Evolutionary conservation across 2,888 invertebrate species (phyloP).

Genomic region (Caenorhabditis plicata): DNA sequence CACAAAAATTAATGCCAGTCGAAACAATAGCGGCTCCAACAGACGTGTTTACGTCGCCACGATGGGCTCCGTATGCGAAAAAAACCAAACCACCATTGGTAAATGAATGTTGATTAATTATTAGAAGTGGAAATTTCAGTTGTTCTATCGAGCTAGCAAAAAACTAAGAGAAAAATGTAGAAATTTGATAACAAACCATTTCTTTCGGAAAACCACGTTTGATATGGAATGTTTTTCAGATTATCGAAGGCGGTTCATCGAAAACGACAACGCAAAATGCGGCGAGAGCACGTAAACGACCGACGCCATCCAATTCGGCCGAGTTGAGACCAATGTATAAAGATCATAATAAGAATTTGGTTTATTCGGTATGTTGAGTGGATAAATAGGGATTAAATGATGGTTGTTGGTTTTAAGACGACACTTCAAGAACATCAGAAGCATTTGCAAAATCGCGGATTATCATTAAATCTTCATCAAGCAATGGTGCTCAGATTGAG

Average conservation of each 20-base stretch:
- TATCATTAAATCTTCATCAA: conserved; percentile 45
- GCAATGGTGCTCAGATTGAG: conserved; percentile 47
- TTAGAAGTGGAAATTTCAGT: conserved; percentile 13
- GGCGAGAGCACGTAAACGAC: conserved; percentile 12
- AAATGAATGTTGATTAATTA: conserved; percentile 3
- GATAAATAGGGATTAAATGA: conserved; percentile 9
- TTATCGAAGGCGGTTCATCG: conserved; percentile 22
- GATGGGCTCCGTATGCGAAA: too few relatives aligned
- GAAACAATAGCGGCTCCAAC: too few relatives aligned
- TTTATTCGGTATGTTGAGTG: conserved; percentile 41
- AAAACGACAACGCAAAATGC: not conserved
- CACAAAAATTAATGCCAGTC: too few relatives aligned
- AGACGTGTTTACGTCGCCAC: too few relatives aligned
- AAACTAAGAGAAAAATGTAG: not conserved
- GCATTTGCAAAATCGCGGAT: conserved; percentile 16
- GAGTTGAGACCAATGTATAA: conserved; percentile 34
- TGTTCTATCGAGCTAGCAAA: conserved; percentile 17
- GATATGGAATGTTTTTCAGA: conserved; percentile 17
- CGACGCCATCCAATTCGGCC: conserved; percentile 25
- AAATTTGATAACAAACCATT: not conserved
- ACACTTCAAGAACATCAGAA: conserved; percentile 48
- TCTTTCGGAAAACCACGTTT: not conserved
- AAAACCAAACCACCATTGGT: conserved; percentile 4
- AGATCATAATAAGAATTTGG: conserved; percentile 51
- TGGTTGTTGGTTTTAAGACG: conserved; percentile 28